phyloP scores from a whole-genome alignment of 2,888 invertebrate species.

The Microplitis deprimator region DNA sequence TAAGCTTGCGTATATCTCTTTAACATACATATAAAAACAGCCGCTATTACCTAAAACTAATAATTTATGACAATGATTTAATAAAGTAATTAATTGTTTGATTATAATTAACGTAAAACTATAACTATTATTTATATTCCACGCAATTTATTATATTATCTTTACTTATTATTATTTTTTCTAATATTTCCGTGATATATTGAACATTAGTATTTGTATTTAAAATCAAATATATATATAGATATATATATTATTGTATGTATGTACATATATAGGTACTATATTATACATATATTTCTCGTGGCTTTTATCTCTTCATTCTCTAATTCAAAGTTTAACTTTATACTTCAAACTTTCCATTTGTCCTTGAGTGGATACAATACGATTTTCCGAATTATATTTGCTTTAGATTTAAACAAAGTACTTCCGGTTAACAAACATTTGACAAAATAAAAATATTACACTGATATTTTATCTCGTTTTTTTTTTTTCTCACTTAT shows the following conservation, averaged over 20 bases:
- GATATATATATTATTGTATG: neutral
- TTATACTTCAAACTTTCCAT: neutral
- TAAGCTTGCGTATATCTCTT: constrained; percentile 27
- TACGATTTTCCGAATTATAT: neutral
- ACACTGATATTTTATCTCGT: neutral
- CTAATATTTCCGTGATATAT: neutral
- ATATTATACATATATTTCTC: neutral
- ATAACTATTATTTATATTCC: neutral
- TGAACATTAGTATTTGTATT: neutral
- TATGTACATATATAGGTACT: neutral
- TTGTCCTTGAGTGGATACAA: neutral
- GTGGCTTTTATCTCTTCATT: neutral
- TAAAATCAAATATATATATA: neutral
- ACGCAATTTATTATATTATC: constrained; percentile 7
- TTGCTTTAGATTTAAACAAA: neutral
- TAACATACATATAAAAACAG: constrained; percentile 44
- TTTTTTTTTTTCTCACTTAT: neutral
- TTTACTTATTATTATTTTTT: neutral
- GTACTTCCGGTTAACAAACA: neutral
- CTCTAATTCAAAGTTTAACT: neutral
- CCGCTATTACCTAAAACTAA: constrained; percentile 37
- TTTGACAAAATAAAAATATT: neutral
- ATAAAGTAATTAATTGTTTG: neutral
- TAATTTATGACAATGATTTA: constrained; percentile 31
- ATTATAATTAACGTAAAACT: neutral